A percentile compares a stretch with the other conserved stretches of the same genome.
These are phyloP conservation scores for Pseudonaja textilis DNA, from an alignment of 2,113 vertebrate species.

Conservation along the genomic window DNA sequence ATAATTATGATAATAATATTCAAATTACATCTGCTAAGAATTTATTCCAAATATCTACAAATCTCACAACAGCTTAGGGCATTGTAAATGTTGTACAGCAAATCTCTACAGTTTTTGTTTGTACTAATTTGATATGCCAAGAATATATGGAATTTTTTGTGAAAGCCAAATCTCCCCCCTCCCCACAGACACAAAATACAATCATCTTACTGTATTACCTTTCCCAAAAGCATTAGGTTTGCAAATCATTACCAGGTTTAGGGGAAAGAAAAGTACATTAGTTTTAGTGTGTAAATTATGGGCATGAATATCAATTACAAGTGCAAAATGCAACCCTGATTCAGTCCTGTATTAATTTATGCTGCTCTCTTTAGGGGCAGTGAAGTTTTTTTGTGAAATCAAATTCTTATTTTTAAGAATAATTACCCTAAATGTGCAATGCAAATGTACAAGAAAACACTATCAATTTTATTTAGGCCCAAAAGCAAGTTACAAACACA, in stretches of 20 bases:
- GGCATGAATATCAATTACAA: background rate
- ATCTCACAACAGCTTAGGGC: background rate
- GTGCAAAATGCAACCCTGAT: background rate
- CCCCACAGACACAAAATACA: background rate
- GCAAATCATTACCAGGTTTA: background rate
- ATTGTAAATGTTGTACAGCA: background rate
- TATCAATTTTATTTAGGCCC: background rate
- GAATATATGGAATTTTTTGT: slow-evolving; percentile 1
- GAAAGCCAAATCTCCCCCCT: background rate
- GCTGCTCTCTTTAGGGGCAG: background rate
- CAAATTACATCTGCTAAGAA: slow-evolving; percentile 2
- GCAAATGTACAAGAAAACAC: background rate
- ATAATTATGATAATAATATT: slow-evolving; percentile 1
- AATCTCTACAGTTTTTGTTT: background rate
- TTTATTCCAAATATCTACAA: background rate
- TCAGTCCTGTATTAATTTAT: background rate
- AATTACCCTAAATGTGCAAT: background rate
- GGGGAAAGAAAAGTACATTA: background rate
- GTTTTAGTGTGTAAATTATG: background rate
- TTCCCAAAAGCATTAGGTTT: slow-evolving; percentile 1
- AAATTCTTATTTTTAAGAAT: background rate
- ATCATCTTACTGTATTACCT: background rate
- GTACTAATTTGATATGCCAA: background rate
- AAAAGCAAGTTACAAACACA: background rate
- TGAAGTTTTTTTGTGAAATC: background rate